Evolutionary conservation across 1,140 invertebrate species (phyloP), one percentile per base, ranked within the genome.

Genomic region (Aphidius ervi): DNA sequence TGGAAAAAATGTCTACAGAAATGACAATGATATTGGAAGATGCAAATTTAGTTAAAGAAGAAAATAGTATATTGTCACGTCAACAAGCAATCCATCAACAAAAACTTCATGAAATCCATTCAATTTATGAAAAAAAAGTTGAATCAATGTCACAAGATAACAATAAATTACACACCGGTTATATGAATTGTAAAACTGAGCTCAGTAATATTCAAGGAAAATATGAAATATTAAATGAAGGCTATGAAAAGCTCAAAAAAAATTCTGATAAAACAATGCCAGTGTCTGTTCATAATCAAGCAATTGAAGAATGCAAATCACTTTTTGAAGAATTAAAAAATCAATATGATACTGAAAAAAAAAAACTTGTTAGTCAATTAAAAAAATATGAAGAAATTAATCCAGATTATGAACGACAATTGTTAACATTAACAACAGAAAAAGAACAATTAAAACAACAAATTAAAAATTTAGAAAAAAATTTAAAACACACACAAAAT

Each of bases 261-360:
- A 80, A 82, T 64, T 70, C 73, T 42, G 75, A 82, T 41, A 79
- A 79, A 67, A 82, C 80, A 48, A 82, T 86, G 65, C 81, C 83
- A 5, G 63, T 81, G 10, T 74, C 76, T 5, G 79, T 84, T 6
- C 83, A 86, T 63, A 81, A 73, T 9, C 69, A 79, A 37, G 81
- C 83, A 2, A 79, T 88, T 1, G 82, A 84, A 55, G 86, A 88
- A 67, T 87, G 84, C 59, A 85, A 84, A 73, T 73, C 79, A 58
- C 74, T 85, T 59, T 84, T 86, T 61, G 85, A 88, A 65, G 82
- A 88, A 66, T 67, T 88, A 8, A 86, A 87, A 63, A 60, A 64
- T 40, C 84, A 85, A 62, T 87, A 88, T 61, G 82, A 84, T 20
- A 67, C 70, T 6, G 86, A 88, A 46, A 84, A 82, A 63, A 68